Conservation (phyloP, 2,888 invertebrate genomes). For the Dorcus hopei region DNA sequence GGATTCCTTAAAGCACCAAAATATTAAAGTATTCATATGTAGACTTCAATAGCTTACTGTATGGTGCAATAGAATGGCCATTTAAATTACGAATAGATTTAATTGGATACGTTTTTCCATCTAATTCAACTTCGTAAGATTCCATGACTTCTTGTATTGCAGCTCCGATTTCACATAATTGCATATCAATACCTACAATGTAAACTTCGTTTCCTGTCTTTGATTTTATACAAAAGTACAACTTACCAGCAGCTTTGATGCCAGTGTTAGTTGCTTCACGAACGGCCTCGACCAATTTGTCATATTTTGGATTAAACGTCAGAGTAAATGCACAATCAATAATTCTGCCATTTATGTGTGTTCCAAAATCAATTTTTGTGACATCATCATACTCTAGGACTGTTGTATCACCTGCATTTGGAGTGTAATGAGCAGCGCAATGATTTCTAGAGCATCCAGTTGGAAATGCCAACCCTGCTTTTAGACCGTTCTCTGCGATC, state of each 20-base stretch:
- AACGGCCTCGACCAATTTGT: constrained; percentile 90
- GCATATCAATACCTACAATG: constrained; percentile 88
- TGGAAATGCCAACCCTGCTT: constrained; percentile 93
- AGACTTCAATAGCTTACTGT: constrained; percentile 63
- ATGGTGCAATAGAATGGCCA: constrained; percentile 99
- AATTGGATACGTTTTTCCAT: constrained; percentile 93
- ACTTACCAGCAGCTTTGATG: constrained; percentile 62
- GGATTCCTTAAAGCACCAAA: constrained; percentile 60
- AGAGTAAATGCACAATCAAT: constrained; percentile 99
- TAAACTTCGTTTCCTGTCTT: not conserved
- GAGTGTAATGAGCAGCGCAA: constrained; percentile 99
- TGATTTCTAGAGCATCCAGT: constrained; percentile 97
- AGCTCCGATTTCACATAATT: constrained; percentile 94
- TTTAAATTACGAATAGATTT: constrained; percentile 98
- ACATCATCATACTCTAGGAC: constrained; percentile 95
- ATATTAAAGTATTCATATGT: not conserved
- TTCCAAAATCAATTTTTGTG: constrained; percentile 98
- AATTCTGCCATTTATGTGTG: constrained; percentile 96
- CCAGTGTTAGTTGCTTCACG: constrained; percentile 98
- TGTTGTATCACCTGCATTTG: constrained; percentile 94
- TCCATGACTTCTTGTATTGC: constrained; percentile 99
- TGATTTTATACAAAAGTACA: not conserved
- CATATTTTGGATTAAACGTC: constrained; percentile 95
- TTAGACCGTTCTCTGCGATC: constrained; percentile 91
- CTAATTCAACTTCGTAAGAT: constrained; percentile 95